Evolutionary conservation across 1,140 invertebrate species (phyloP).

Genomic region (Lerema accius): DNA sequence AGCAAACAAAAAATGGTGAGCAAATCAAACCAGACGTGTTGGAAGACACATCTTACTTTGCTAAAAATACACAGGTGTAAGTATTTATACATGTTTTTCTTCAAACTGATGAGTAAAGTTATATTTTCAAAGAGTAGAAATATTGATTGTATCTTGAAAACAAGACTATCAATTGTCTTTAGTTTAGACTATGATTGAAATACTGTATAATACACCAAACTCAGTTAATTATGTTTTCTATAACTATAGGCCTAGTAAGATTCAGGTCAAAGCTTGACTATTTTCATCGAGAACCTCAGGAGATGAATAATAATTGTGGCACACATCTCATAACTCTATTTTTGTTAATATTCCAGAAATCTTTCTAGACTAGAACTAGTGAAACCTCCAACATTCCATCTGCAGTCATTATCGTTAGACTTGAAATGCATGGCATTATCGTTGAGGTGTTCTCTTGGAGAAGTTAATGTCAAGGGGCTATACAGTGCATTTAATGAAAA

Average conservation of each 20-base stretch:
- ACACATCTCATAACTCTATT: too few relatives aligned
- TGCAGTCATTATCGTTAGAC: constrained; percentile 65
- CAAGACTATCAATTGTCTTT: too few relatives aligned
- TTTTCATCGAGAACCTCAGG: too few relatives aligned
- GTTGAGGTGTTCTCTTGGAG: constrained; percentile 68
- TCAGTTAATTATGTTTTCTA: too few relatives aligned
- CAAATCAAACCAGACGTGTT: constrained; percentile 61
- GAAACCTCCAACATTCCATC: constrained; percentile 70
- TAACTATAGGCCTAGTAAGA: too few relatives aligned
- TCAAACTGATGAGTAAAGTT: background rate
- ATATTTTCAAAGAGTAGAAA: too few relatives aligned
- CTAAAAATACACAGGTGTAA: constrained; percentile 80
- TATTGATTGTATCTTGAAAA: too few relatives aligned
- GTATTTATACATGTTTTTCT: constrained; percentile 35
- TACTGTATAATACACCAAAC: too few relatives aligned
- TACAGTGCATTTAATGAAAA: constrained; percentile 80
- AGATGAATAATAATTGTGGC: too few relatives aligned
- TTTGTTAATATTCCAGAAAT: constrained; percentile 52
- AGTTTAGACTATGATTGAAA: too few relatives aligned
- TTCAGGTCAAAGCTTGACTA: too few relatives aligned
- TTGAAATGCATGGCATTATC: constrained; percentile 70
- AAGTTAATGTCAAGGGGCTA: constrained; percentile 74
- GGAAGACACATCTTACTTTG: constrained; percentile 76
- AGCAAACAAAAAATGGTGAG: constrained; percentile 76
- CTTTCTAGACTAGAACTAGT: constrained; percentile 68